Percentiles rank a stretch among this genome's conserved stretches.
phyloP scores from a whole-genome alignment of 2,797 vertebrate species.

The Psittacula derbiana region DNA sequence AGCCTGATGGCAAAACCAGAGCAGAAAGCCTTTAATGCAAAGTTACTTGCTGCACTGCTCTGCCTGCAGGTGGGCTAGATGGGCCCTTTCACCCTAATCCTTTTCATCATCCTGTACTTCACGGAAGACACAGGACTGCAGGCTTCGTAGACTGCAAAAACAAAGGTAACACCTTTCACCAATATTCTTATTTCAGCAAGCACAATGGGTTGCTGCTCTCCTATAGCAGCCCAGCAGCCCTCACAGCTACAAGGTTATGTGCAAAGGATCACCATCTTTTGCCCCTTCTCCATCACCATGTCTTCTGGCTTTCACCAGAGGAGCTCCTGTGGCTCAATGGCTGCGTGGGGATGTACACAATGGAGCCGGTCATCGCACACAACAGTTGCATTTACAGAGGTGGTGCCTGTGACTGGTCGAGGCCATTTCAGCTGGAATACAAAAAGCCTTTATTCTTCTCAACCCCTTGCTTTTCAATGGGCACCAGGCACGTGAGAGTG shows the following conservation, averaged over 20 bases:
- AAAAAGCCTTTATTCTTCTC: neutral
- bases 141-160: neutral
- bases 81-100: neutral
- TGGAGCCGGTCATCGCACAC: neutral
- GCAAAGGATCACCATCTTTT: neutral
- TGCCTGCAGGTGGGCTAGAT: rapidly evolving
- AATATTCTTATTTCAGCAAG: neutral
- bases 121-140: neutral
- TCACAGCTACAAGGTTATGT: neutral
- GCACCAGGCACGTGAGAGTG: neutral
- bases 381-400: neutral
- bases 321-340: neutral
- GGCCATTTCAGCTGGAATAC: slow-evolving; percentile 6
- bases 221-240: rapidly evolving
- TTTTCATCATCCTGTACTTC: neutral
- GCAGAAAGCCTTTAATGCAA: neutral
- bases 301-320: neutral
- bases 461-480: neutral
- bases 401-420: neutral
- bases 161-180: neutral
- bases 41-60: neutral
- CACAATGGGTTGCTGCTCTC: rapidly evolving
- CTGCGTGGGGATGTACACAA: rapidly evolving
- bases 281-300: neutral
- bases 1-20: neutral